Conservation (phyloP, 1,140 invertebrate species). For the Hypsibius dujardini region DNA sequence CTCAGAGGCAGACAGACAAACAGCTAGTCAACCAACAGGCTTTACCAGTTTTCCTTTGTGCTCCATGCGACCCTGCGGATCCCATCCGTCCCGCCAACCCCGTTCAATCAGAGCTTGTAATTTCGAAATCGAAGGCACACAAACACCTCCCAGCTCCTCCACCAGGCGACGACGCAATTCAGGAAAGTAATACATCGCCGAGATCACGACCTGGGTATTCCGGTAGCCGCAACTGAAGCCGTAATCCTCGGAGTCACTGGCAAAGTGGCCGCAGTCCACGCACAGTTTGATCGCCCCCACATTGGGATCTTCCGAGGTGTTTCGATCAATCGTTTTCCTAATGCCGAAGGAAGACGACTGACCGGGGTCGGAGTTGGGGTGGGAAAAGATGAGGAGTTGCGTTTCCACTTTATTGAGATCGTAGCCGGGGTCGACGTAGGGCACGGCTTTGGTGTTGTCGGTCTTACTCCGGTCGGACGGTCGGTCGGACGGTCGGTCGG, state of each 20-base stretch:
- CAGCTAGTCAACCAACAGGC: too few species aligned
- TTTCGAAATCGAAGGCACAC: background rate
- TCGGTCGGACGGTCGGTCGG: too few species aligned
- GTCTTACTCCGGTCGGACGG: too few species aligned
- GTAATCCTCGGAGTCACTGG: background rate
- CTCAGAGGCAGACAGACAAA: too few species aligned
- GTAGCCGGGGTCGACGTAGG: background rate
- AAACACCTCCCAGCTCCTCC: background rate
- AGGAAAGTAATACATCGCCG: background rate
- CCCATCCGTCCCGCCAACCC: background rate
- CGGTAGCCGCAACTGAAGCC: conserved; percentile 8
- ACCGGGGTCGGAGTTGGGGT: conserved; percentile 2
- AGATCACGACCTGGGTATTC: background rate
- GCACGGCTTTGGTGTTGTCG: too few species aligned
- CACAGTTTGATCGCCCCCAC: background rate
- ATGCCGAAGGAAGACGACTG: background rate
- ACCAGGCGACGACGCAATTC: background rate
- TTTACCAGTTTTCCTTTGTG: background rate
- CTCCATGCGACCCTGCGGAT: background rate
- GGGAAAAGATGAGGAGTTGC: background rate
- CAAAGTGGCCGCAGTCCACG: background rate
- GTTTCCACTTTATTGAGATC: background rate
- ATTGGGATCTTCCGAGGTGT: background rate
- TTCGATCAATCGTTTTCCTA: background rate
- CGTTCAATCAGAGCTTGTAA: background rate